Percentiles rank a stretch among this genome's conserved stretches.
phyloP scores from a whole-genome alignment of 2,797 vertebrate species.

The Gymnothorax javanicus region DNA sequence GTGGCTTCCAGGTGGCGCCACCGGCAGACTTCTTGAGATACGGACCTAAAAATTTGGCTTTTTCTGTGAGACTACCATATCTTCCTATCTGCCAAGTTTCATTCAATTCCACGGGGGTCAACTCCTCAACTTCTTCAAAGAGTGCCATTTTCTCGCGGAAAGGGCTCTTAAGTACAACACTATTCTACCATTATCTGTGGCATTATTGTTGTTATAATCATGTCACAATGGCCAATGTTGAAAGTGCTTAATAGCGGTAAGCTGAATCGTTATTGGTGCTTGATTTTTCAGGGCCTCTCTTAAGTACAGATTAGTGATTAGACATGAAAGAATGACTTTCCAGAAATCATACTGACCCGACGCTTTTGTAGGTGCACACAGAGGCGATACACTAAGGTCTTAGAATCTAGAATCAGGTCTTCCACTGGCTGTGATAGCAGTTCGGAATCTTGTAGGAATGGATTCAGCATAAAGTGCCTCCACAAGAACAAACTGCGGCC shows the following conservation, averaged over 20 bases:
- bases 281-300: background rate
- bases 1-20: too few relatives aligned
- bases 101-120: too few relatives aligned
- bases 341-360: slow-evolving; percentile 25
- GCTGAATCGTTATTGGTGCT: background rate
- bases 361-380: slow-evolving; percentile 24
- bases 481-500: slow-evolving; percentile 37
- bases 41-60: too few relatives aligned
- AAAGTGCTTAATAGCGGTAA: background rate
- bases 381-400: slow-evolving; percentile 37
- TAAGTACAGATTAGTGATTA: background rate
- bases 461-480: slow-evolving; percentile 31
- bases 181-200: background rate
- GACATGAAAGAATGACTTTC: background rate
- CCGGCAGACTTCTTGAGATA: too few relatives aligned
- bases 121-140: too few relatives aligned
- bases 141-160: too few relatives aligned
- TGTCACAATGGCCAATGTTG: background rate
- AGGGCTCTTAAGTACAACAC: too few relatives aligned
- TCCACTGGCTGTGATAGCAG: slow-evolving; percentile 26
- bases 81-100: too few relatives aligned
- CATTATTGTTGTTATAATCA: background rate
- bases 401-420: slow-evolving; percentile 29
- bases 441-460: slow-evolving; percentile 18
- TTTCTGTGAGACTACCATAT: too few relatives aligned